Conservation (phyloP, 2,113 vertebrate species). For the Poecile atricapillus region DNA sequence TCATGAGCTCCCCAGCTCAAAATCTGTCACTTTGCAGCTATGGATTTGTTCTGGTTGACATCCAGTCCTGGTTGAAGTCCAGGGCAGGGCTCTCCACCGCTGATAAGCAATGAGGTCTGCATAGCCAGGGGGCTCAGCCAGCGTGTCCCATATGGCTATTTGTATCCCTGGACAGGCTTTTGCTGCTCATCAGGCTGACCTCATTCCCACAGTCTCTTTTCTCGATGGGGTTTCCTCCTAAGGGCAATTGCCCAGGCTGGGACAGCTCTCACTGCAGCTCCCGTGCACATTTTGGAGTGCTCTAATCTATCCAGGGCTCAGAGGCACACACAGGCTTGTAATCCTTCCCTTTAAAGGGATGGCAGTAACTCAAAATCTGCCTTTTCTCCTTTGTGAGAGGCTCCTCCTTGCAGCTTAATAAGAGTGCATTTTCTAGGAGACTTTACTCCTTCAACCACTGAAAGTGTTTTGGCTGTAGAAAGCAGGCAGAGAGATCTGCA, state of each 20-base stretch:
- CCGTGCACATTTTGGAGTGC: neutral
- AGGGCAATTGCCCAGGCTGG: neutral
- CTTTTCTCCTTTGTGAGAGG: neutral
- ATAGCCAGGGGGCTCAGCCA: neutral
- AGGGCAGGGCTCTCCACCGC: neutral
- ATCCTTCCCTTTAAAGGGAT: neutral
- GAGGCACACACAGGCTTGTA: neutral
- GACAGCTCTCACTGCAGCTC: neutral
- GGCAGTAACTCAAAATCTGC: neutral
- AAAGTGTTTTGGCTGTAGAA: neutral
- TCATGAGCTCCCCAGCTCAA: neutral
- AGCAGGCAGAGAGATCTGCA: neutral
- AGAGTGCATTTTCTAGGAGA: neutral
- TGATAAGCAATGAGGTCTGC: neutral
- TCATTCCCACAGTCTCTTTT: neutral
- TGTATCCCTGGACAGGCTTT: neutral
- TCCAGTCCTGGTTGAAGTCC: neutral
- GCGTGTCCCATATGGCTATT: neutral
- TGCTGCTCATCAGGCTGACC: slow-evolving; percentile 4
- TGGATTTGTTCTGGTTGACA: neutral
- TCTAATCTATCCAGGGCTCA: neutral
- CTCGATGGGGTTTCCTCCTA: neutral
- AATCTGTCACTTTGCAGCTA: neutral
- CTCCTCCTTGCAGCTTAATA: neutral
- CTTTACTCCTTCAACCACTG: neutral